phyloP scores from a whole-genome alignment of 1,140 invertebrate species.

The Branchinecta lindahli region DNA sequence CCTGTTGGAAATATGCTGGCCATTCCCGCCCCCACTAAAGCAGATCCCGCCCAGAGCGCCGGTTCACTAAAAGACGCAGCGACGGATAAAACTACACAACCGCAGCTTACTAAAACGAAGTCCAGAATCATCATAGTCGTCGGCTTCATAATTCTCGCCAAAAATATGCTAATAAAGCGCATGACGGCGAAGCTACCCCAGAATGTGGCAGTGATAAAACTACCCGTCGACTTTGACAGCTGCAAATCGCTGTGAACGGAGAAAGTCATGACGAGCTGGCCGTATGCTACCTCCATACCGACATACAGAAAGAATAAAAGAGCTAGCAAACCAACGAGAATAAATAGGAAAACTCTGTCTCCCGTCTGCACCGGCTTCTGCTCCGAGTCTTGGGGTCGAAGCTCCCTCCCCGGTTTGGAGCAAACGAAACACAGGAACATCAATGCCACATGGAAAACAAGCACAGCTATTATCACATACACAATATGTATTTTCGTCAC shows the following conservation, averaged over 20 bases:
- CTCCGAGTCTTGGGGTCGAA: not conserved
- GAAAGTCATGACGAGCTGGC: constrained; percentile 34
- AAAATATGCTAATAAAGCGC: constrained; percentile 33
- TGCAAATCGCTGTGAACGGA: constrained; percentile 26
- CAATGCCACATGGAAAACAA: constrained; percentile 31
- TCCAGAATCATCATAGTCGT: constrained; percentile 31
- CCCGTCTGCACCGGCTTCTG: not conserved
- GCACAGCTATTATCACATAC: constrained; percentile 33
- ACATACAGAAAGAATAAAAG: constrained; percentile 35
- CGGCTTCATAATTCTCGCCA: constrained; percentile 30
- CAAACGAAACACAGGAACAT: constrained; percentile 34
- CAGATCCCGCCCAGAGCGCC: constrained; percentile 28
- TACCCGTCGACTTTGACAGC: constrained; percentile 29
- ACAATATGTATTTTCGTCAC: constrained; percentile 35
- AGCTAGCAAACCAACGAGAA: constrained; percentile 31
- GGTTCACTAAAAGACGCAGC: constrained; percentile 26
- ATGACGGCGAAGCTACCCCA: constrained; percentile 36
- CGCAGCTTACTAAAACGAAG: constrained; percentile 29
- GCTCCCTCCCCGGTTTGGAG: constrained; percentile 25
- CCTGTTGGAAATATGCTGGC: constrained; percentile 36
- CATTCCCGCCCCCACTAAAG: constrained; percentile 33
- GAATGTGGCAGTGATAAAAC: constrained; percentile 33
- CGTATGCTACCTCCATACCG: constrained; percentile 34
- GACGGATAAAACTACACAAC: constrained; percentile 30
- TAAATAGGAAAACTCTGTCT: not conserved